Evolutionary conservation across 2,888 invertebrate genomes (phyloP).

Genomic region (Drosophila meridiana): DNA sequence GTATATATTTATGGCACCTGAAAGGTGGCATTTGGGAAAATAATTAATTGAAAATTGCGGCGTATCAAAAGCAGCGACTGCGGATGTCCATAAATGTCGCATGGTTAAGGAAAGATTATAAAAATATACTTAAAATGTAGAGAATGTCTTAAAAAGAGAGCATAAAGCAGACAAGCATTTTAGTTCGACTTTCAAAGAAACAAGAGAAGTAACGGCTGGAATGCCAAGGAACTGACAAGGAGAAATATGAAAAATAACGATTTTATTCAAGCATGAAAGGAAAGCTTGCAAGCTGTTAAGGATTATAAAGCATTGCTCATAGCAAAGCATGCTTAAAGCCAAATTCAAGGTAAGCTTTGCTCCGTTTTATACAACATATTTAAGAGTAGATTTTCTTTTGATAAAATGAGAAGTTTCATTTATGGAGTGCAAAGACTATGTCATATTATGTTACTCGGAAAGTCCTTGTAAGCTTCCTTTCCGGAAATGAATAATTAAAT

Average conservation of each 20-base stretch:
- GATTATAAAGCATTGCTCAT: neutral
- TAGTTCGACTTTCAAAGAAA: neutral
- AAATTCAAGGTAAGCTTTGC: neutral
- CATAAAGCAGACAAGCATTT: neutral
- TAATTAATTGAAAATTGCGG: neutral
- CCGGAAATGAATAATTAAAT: slow-evolving; percentile 5
- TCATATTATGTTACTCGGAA: neutral
- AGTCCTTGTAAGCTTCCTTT: neutral
- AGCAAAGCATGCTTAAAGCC: neutral
- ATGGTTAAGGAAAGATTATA: neutral
- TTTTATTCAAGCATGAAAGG: neutral
- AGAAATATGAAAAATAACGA: neutral
- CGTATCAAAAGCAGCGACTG: neutral
- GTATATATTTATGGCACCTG: neutral
- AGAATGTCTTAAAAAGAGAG: no score
- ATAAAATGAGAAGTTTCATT: neutral
- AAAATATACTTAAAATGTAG: no score
- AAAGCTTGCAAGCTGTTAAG: neutral
- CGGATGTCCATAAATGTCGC: neutral
- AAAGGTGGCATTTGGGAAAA: neutral
- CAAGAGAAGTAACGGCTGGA: neutral
- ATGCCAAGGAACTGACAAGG: neutral
- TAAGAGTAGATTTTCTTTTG: neutral
- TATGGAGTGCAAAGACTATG: neutral
- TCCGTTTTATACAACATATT: neutral